Evolutionary conservation across 2,888 invertebrate genomes (phyloP), one percentile per base, ranked within the genome.

Genomic region (Caenorhabditis wallacei): DNA sequence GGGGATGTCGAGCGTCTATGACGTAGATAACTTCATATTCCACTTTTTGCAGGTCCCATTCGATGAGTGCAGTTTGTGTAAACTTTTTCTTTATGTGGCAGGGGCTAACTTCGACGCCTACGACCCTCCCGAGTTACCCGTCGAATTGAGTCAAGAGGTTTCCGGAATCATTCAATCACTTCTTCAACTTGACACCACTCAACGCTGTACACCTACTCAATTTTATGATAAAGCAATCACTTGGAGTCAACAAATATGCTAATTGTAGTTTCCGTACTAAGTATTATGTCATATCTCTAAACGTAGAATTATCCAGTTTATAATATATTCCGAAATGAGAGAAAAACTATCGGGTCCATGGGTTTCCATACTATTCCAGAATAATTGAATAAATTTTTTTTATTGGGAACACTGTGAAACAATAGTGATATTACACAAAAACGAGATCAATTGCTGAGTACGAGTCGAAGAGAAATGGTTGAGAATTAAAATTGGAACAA

Each of bases 91-190:
- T 11, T 85, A 91, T 80, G 88, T 85, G 26, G 91, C 91, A 10
- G 85, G 90, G 40, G 84, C 72, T 43, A 92, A 92, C 72, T 91
- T 88, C 70, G 90, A 90, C 56, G 91, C 90, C 57, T 91, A 91
- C 80, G 90, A 91, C 54, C 84, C 81, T 1, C 91, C 90, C 5
- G 88, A 88, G 51, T 76, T 91, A 16, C 90, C 90, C 22, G 82
- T 83, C 53, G 80, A 85, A 46, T 83, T 88, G 16, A 72, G 69
- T 40, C 64, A 79, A 26, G 82, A 86, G 48, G 81, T 89, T 13
- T 68, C 70, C 5, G 69, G 72, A 7, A 72, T 91, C 13, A 86
- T 91, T 26, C 85, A 85, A 54, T 86, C 87, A 0, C 87, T 91
- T 26, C 86, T 91, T 11, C 88, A 90, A 70, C 87, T 91, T 43